Evolutionary conservation across 2,113 vertebrate species (phyloP), one percentile per base, ranked within the genome.

Genomic region (Saimiri boliviensis): DNA sequence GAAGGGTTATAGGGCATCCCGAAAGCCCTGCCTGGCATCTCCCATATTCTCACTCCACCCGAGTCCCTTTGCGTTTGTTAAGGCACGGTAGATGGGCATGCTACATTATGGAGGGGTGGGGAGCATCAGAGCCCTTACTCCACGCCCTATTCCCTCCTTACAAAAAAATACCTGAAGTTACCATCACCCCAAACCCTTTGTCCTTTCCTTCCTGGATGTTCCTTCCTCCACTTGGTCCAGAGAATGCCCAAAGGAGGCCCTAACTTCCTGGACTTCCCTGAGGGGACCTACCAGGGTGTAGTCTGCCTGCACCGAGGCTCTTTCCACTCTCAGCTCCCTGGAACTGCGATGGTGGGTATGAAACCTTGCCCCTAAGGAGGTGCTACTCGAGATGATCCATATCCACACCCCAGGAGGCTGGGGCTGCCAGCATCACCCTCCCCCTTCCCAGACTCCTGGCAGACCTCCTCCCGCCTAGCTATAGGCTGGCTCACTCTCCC

Each of bases 51-150:
- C 20, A 3, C 40, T 20, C 88, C 49, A 37, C 12, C 16, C 16
- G 20, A 49, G 63, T 56, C 30, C 47, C 19, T 68, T 58, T 17
- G 19, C 37, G 40, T 45, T 92, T 68, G 68, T 42, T 16, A 27
- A 54, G 47, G 42, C 52, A 21, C 23, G 17, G 12, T 2, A 40
- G 49, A 11, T 52, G 52, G 60, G 19, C 49, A 2, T 1, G 21
- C 17, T 37, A 3, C 23, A 12, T 5, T 25, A 25, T 0, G 60
- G 70, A 68, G 68, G 12, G 8, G 8, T 3, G 2, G 21, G 10
- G 32, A 35, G 8, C 35, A 27, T 35, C 40, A 71, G 84, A 40
- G 37, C 6, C 25, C 30, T 49, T 68, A 40, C 25, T 76, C 80
- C 40, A 60, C 1, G 35, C 11, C 56, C 58, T 32, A 1, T 42